Evolutionary conservation across 2,797 vertebrate genomes (phyloP).

Genomic region (Parauchenoglanis punctatus): DNA sequence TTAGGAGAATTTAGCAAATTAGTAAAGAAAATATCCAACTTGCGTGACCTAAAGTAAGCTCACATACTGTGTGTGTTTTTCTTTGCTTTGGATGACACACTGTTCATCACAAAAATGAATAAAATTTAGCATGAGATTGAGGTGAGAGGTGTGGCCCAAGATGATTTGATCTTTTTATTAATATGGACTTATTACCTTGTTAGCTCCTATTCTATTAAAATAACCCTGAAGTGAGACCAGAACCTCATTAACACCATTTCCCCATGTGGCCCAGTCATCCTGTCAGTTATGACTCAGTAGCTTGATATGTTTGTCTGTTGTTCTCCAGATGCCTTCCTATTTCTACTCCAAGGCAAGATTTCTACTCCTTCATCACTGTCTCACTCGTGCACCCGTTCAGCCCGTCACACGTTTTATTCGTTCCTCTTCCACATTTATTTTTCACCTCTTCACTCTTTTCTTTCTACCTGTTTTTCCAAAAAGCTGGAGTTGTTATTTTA

Average conservation of each 20-base stretch:
- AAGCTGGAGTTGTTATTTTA: background rate
- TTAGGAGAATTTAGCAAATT: background rate
- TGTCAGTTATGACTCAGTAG: constrained; percentile 29
- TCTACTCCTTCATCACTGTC: constrained; percentile 63
- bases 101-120: background rate
- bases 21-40: background rate
- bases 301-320: constrained; percentile 51
- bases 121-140: background rate
- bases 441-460: constrained; percentile 37
- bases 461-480: background rate
- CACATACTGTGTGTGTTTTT: background rate
- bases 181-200: too few relatives aligned
- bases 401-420: constrained; percentile 50
- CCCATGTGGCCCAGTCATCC: background rate
- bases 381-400: constrained; percentile 51
- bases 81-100: background rate
- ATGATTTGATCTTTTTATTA: background rate
- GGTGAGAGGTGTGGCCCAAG: background rate
- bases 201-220: background rate
- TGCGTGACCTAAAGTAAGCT: background rate
- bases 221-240: background rate
- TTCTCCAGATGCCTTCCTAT: constrained; percentile 83
- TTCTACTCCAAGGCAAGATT: constrained; percentile 82
- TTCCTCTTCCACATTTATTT: constrained; percentile 50
- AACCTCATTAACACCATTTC: background rate